A percentile compares a stretch with the other conserved stretches of the same genome.
Evolutionary conservation across 2,888 invertebrate genomes (phyloP).

Genomic region (Clusia tigrina): DNA sequence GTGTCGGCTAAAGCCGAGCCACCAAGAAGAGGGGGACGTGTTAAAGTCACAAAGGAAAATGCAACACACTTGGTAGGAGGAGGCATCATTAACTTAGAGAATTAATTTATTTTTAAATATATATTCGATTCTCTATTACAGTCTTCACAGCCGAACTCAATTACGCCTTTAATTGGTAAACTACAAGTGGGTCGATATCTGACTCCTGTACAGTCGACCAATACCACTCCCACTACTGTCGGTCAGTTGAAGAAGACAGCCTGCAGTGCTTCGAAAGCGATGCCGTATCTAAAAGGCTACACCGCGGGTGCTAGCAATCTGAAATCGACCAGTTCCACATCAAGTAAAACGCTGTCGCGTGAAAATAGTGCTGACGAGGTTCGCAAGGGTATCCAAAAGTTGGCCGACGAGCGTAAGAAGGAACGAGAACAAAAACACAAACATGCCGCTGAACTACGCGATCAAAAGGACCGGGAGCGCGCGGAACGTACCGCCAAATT

Average conservation of each 20-base stretch:
- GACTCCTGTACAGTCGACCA: conserved; percentile 57
- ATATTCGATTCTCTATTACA: not conserved
- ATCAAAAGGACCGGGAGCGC: conserved; percentile 61
- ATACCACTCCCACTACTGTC: conserved; percentile 37
- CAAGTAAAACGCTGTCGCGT: conserved; percentile 50
- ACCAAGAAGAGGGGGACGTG: conserved; percentile 38
- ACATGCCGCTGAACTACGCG: conserved; percentile 58
- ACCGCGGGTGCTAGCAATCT: conserved; percentile 41
- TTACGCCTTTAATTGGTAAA: conserved; percentile 56
- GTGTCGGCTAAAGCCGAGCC: conserved; percentile 42
- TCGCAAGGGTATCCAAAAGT: conserved; percentile 52
- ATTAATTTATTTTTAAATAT: not conserved
- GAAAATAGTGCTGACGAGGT: conserved; percentile 62
- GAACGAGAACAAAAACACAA: conserved; percentile 61
- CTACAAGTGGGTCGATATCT: conserved; percentile 51
- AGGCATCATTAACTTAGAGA: conserved; percentile 25
- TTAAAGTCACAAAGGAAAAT: conserved; percentile 56
- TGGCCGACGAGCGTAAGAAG: conserved; percentile 61
- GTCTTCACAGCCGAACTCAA: conserved; percentile 28
- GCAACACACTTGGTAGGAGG: conserved; percentile 47
- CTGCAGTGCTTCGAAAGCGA: conserved; percentile 55
- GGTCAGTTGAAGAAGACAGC: conserved; percentile 52
- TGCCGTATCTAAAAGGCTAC: no score
- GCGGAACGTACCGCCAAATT: conserved; percentile 58
- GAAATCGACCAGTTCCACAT: conserved; percentile 39